These are phyloP conservation scores for Peromyscus polionotus DNA, from an alignment of 2,113 vertebrate genomes.

Conservation along the genomic window DNA sequence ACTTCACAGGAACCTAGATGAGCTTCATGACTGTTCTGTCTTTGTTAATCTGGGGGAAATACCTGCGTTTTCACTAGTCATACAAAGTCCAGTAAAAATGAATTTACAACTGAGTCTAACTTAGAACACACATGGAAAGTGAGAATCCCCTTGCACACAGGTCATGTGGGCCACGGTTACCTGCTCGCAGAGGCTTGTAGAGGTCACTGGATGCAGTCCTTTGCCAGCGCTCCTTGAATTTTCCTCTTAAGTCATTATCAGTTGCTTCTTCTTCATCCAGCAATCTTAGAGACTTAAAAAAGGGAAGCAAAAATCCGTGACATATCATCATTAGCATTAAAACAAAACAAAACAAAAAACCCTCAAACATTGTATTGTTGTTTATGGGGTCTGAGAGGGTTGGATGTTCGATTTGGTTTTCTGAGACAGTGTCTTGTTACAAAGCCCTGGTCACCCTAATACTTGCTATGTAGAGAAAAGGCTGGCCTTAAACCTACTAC, in stretches of 20 bases:
- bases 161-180: conserved; percentile 82
- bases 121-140: background rate
- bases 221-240: conserved; percentile 98
- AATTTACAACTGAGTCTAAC: conserved; percentile 31
- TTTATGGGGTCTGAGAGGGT: background rate
- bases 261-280: conserved; percentile 96
- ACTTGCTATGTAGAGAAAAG: background rate
- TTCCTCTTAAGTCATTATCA: conserved; percentile 95
- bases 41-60: background rate
- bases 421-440: background rate
- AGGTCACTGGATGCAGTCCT: conserved; percentile 97
- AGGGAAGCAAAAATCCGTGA: conserved; percentile 26
- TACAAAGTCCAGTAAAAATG: background rate
- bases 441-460: background rate
- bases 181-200: conserved; percentile 95
- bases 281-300: conserved; percentile 93
- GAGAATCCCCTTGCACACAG: background rate
- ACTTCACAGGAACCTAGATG: background rate
- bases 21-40: background rate
- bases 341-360: background rate
- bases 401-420: background rate
- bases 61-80: conserved; percentile 7
- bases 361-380: background rate
- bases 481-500: background rate
- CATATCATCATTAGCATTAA: background rate